Evolutionary conservation across 2,888 invertebrate genomes (phyloP), one percentile per base, ranked within the genome.

Genomic region (Catocala sponsa): DNA sequence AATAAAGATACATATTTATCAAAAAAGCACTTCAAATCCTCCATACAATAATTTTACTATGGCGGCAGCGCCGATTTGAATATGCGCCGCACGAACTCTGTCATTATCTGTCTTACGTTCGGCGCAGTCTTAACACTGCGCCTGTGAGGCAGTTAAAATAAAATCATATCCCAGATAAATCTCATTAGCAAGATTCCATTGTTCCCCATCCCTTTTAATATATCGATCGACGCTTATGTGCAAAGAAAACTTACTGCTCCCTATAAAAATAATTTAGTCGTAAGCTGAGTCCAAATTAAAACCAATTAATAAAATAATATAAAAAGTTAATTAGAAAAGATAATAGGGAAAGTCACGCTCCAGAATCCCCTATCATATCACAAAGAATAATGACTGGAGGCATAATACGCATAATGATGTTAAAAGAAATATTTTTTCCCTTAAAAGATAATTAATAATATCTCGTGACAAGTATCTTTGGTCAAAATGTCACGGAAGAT

Each of bases 391-490:
- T 63, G 61, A 59, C 59, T 43, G 43, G 10, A 47, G 49, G 51
- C 55, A 53, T 65, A 71, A 63, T 65, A 58, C 57, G 72, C 75
- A 72, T 75, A 75, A 69, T 66, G 63, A 72, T 60, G 56, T 56
- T 44, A 68, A 64, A 25, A 57, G 50, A 44, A 56, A 55, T 44
- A 48, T 55, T 61, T 64, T 67, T 67, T 69, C 59, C 55, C 53
- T 62, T 53, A 44, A 59, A 63, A 71, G 55, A 63, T 73, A 78
- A 79, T 78, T 76, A 79, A 79, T 78, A 70, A 70, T 68, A 48
- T 49, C 35, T 50, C 58, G 57, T 64, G 78, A 80, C 80, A 76
- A 80, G 77, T 76, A 68, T 74, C 64, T 68, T 59, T 68, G 72
- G 75, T 74, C 72, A 70, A 56, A 68, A 79, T 65, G 73, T 68